These are phyloP conservation scores for Mus spretus DNA, from an alignment of 2,797 vertebrate species.

Conservation along the genomic window DNA sequence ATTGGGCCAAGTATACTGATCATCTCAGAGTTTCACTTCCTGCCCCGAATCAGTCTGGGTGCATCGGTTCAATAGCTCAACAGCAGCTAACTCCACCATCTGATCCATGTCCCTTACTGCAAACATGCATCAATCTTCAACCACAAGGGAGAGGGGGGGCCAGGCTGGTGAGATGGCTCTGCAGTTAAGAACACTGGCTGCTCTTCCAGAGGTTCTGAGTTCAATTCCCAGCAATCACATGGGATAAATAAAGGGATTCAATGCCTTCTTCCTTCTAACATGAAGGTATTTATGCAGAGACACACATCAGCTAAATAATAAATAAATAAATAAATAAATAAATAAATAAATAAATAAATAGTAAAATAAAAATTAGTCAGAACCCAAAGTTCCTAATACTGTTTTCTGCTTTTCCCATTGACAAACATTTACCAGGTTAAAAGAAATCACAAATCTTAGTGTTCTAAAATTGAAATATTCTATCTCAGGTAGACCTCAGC, in stretches of 20 bases:
- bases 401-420: conserved; percentile 1
- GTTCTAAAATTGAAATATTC: background rate
- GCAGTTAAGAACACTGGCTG: background rate
- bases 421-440: background rate
- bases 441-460: background rate
- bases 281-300: background rate
- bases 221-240: background rate
- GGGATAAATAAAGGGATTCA: background rate
- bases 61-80: background rate
- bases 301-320: background rate
- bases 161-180: background rate
- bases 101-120: background rate
- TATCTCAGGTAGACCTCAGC: conserved; percentile 7
- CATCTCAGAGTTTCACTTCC: background rate
- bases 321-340: background rate
- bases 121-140: background rate
- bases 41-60: background rate
- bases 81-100: background rate
- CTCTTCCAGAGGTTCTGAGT: background rate
- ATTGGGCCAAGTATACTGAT: background rate
- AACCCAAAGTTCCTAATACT: background rate
- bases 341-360: background rate
- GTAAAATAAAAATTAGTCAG: background rate
- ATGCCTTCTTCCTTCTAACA: background rate
- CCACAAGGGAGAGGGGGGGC: background rate